Conservation (phyloP, 2,113 vertebrate genomes). For the Carassius auratus region DNA sequence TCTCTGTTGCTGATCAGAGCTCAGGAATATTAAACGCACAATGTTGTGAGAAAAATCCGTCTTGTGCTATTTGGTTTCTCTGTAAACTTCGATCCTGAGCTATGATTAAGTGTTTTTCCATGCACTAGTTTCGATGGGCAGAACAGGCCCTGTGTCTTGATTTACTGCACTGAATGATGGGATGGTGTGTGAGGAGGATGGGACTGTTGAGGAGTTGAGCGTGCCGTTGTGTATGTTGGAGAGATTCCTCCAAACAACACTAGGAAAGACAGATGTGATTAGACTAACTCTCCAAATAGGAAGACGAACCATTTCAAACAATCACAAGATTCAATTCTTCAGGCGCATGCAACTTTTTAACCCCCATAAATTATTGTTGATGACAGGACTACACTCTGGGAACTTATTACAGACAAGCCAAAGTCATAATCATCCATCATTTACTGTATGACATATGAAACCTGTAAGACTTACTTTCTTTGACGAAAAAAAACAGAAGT, state of each 20-base stretch:
- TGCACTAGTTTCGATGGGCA: neutral
- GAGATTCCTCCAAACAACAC: slow-evolving; percentile 10
- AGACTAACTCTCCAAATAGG: slow-evolving; percentile 17
- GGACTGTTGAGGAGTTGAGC: neutral
- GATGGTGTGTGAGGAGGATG: slow-evolving; percentile 6
- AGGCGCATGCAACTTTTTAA: slow-evolving; percentile 15
- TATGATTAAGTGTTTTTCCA: slow-evolving; percentile 33
- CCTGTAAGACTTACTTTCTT: neutral
- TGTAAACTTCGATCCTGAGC: slow-evolving; percentile 8
- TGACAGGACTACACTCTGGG: neutral
- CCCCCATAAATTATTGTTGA: neutral
- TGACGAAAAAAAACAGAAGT: neutral
- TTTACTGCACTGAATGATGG: neutral
- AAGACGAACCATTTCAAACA: slow-evolving; percentile 28
- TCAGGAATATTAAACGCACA: slow-evolving; percentile 27
- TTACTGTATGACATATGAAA: neutral
- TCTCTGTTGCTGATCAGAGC: slow-evolving; percentile 21
- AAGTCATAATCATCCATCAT: neutral
- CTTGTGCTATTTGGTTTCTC: slow-evolving; percentile 13
- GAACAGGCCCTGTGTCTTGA: neutral
- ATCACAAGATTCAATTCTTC: neutral
- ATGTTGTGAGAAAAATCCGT: slow-evolving; percentile 20
- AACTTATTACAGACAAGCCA: neutral
- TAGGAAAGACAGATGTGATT: slow-evolving; percentile 16
- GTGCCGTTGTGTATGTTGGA: slow-evolving; percentile 23